Conservation (phyloP, 2,113 vertebrate species). For the Struthio camelus region DNA sequence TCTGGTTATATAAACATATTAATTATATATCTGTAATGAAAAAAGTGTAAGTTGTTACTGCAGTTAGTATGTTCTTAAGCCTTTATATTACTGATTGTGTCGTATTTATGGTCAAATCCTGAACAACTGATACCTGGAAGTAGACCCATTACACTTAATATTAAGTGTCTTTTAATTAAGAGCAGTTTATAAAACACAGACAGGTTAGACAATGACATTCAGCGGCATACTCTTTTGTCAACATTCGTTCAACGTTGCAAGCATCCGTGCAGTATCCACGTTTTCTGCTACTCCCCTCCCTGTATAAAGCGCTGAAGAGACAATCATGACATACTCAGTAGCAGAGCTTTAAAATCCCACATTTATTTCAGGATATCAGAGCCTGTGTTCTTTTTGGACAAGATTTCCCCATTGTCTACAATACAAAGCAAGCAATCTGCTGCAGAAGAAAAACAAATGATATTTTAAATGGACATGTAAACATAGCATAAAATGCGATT, state of each 20-base stretch:
- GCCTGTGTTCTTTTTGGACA: neutral
- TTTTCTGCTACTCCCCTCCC: neutral
- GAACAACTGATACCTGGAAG: neutral
- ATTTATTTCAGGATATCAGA: neutral
- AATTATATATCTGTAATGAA: slow-evolving; percentile 5
- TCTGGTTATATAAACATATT: neutral
- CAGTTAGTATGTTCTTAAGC: neutral
- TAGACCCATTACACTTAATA: neutral
- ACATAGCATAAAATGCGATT: neutral
- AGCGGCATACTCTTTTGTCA: neutral
- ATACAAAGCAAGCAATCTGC: neutral
- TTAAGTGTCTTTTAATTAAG: neutral
- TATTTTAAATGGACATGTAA: neutral
- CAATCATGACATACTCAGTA: neutral
- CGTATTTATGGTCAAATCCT: neutral
- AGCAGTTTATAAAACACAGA: neutral
- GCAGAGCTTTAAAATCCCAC: neutral
- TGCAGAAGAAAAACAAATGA: neutral
- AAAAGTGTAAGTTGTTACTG: neutral
- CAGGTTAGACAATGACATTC: neutral
- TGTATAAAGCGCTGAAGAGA: neutral
- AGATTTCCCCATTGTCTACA: neutral
- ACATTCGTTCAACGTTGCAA: neutral
- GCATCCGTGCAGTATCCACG: neutral
- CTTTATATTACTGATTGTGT: neutral